These are phyloP conservation scores for Gymnoscopelus microlampas DNA, from an alignment of 2,797 vertebrate genomes.

Conservation along the genomic window DNA sequence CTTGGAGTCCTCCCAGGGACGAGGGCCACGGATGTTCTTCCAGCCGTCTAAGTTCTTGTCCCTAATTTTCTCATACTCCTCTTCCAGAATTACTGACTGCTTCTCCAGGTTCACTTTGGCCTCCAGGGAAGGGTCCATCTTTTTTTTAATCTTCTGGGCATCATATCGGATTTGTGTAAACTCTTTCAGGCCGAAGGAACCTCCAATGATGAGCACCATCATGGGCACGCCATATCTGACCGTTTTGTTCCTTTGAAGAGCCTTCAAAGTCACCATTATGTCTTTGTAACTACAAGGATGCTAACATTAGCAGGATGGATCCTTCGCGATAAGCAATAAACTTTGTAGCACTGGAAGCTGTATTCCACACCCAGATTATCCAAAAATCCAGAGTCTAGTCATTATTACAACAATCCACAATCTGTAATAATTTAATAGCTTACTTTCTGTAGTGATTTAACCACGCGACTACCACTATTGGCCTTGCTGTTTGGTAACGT, in stretches of 20 bases:
- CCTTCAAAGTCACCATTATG: conserved; percentile 65
- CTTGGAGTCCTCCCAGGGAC: conserved; percentile 91
- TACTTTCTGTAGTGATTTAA: too few species aligned
- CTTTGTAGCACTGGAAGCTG: too few species aligned
- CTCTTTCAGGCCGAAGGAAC: conserved; percentile 93
- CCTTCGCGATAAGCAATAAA: conserved; percentile 1
- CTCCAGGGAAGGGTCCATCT: conserved; percentile 92
- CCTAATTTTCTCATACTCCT: conserved; percentile 92
- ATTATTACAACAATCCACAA: too few species aligned
- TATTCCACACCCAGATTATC: too few species aligned
- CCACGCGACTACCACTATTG: too few species aligned
- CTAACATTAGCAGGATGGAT: conserved; percentile 14
- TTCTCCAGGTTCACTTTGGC: conserved; percentile 82
- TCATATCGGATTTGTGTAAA: conserved; percentile 95
- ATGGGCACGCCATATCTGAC: conserved; percentile 80
- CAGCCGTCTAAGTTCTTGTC: conserved; percentile 84
- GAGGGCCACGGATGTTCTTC: conserved; percentile 95
- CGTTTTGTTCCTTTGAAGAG: conserved; percentile 68
- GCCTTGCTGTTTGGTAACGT: too few species aligned
- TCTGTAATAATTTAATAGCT: too few species aligned
- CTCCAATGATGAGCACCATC: conserved; percentile 89
- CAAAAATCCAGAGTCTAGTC: too few species aligned
- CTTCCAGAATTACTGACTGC: conserved; percentile 84
- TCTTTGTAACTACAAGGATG: conserved; percentile 7
- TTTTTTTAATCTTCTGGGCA: conserved; percentile 83